Evolutionary conservation across 2,113 vertebrate species (phyloP).

Genomic region (Psilopsiagon aurifrons): DNA sequence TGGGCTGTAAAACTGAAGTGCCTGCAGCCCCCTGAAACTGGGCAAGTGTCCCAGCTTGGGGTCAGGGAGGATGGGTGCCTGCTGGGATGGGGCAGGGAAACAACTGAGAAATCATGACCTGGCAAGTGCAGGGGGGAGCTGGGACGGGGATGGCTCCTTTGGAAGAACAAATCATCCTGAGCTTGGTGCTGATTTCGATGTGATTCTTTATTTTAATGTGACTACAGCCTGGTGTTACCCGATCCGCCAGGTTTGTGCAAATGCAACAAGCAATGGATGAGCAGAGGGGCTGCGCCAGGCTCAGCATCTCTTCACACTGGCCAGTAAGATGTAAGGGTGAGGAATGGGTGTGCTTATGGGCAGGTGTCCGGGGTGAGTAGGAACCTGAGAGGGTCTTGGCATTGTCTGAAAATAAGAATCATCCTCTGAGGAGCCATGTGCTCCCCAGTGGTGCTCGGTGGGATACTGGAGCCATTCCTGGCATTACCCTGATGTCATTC

Average conservation of each 20-base stretch:
- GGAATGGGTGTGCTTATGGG: not conserved
- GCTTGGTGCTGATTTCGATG: not conserved
- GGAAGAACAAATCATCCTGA: not conserved
- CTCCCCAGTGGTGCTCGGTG: not conserved
- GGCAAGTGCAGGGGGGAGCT: not conserved
- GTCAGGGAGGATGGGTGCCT: no score
- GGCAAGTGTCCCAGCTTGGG: not conserved
- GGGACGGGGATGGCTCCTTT: not conserved
- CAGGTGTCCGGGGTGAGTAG: no score
- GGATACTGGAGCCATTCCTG: not conserved
- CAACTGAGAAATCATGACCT: not conserved
- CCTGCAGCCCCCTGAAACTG: fast-evolving
- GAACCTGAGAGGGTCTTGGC: not conserved
- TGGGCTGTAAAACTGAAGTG: not conserved
- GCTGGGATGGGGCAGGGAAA: not conserved
- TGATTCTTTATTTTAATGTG: not conserved
- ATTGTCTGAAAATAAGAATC: no score
- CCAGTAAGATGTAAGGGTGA: not conserved
- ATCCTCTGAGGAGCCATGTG: not conserved
- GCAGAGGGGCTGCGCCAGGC: not conserved
- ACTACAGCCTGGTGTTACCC: fast-evolving
- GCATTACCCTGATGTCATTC: not conserved
- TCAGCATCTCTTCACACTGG: fast-evolving
- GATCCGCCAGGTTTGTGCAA: fast-evolving
- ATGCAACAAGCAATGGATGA: fast-evolving